Conservation (phyloP, 1,140 invertebrate species). For the Cotesia glomerata region DNA sequence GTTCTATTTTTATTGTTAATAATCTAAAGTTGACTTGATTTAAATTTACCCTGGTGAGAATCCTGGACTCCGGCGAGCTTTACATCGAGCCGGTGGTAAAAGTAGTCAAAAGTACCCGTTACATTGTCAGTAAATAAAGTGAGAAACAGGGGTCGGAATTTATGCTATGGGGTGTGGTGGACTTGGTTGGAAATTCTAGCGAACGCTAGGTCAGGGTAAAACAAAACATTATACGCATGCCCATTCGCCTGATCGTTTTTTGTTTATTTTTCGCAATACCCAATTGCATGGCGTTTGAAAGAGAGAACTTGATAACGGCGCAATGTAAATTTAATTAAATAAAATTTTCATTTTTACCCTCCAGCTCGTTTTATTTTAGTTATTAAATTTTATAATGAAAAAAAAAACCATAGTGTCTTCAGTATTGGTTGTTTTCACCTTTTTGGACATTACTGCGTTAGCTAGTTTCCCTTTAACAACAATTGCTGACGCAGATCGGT, state of each 20-base stretch:
- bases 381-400: background rate
- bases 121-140: background rate
- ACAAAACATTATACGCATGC: background rate
- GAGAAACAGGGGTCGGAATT: background rate
- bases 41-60: no score
- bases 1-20: no score
- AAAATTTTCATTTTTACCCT: no score
- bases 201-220: conserved; percentile 19
- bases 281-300: background rate
- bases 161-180: background rate
- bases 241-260: background rate
- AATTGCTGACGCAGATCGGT: conserved; percentile 51
- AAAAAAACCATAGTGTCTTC: background rate
- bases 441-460: conserved; percentile 3
- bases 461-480: conserved; percentile 38
- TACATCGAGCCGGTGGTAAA: no score
- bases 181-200: background rate
- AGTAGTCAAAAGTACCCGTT: no score
- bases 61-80: no score
- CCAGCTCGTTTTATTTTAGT: background rate
- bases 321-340: no score
- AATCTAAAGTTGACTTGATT: no score
- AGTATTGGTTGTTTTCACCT: background rate
- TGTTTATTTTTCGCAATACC: background rate
- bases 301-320: background rate